Conservation (phyloP, 1,140 invertebrate genomes). For the Drosophila erecta region DNA sequence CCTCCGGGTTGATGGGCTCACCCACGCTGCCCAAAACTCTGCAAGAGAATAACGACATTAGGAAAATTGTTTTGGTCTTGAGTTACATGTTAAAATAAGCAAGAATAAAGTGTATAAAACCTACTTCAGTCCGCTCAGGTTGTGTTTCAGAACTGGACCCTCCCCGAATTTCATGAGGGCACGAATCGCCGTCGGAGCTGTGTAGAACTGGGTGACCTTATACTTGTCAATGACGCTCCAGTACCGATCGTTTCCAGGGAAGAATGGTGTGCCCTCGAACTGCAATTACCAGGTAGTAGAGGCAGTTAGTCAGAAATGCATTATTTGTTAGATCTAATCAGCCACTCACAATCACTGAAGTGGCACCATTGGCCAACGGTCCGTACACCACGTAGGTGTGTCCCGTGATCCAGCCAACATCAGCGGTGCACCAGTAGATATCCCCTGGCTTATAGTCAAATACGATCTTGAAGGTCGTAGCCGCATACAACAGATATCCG, state of each 20-base stretch:
- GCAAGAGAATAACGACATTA: neutral
- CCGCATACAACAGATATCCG: conserved; percentile 96
- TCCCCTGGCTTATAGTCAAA: conserved; percentile 97
- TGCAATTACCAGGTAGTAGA: conserved; percentile 84
- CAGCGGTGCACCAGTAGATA: conserved; percentile 99
- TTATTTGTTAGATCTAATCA: neutral
- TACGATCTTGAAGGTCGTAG: conserved; percentile 96
- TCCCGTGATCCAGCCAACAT: conserved; percentile 99
- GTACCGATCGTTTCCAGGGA: conserved; percentile 94
- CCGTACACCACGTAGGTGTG: conserved; percentile 98
- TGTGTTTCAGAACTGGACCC: conserved; percentile 89
- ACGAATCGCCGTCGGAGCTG: conserved; percentile 98
- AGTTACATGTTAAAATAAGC: too few species aligned
- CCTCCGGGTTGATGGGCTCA: conserved; percentile 99
- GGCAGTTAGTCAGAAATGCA: conserved; percentile 5
- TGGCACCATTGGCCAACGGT: conserved; percentile 96
- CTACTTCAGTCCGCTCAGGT: conserved; percentile 86
- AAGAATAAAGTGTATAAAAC: conserved; percentile 1
- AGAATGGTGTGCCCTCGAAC: conserved; percentile 98
- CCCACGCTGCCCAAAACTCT: conserved; percentile 97
- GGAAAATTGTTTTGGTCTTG: neutral
- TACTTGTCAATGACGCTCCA: conserved; percentile 98
- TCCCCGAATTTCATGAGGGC: conserved; percentile 98
- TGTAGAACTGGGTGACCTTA: conserved; percentile 98
- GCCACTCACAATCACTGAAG: conserved; percentile 93